Base-by-base conservation (phyloP, 2,888 invertebrate genomes). In the Asteroscopus sphinx region DNA sequence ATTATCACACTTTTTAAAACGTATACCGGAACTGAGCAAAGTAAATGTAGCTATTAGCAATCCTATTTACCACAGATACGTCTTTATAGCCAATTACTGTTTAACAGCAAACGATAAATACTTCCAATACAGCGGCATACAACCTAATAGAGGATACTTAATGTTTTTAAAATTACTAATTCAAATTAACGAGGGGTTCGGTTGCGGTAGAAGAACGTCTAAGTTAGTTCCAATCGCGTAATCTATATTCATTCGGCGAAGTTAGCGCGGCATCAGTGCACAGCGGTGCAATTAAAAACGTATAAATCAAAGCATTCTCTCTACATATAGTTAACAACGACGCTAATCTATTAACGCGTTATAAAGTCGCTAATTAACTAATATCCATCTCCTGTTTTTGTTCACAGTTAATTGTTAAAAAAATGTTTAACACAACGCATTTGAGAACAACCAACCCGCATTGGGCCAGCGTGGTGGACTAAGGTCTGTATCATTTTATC, bases 201-300 rank as follows among this genome's bases (percentile, higher is more conserved):
- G 72, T 53, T 57, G 61, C 51, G 51, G 55, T 64, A 59, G 57
- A 49, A 59, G 66, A 66, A 53, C 69, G 60, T 61, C 64, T 66
- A 58, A 77, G 66, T 70, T 67, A 59, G 68, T 68, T 78, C 53
- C 56, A 76, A 77, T 72, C 63, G 74, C 65, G 53, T 71, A 79
- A 84, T 85, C 80, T 82, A 82, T 82, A 82, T 83, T 82, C 76
- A 83, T 83, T 80, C 66, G 67, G 55, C 62, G 62, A 69, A 76
- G 75, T 76, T 73, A 58, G 56, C 63, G 55, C 64, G 57, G 58
- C 58, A 65, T 73, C 66, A 69, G 58, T 77, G 75, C 76, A 72
- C 65, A 65, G 61, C 65, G 61, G 52, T 74, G 85, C 83, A 87
- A 89, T 90, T 90, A 89, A 86, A 89, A 88, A 80, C 82, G 74